Conservation (phyloP, 92 coral and sea anemone species). For the Phymanthus crucifer region DNA sequence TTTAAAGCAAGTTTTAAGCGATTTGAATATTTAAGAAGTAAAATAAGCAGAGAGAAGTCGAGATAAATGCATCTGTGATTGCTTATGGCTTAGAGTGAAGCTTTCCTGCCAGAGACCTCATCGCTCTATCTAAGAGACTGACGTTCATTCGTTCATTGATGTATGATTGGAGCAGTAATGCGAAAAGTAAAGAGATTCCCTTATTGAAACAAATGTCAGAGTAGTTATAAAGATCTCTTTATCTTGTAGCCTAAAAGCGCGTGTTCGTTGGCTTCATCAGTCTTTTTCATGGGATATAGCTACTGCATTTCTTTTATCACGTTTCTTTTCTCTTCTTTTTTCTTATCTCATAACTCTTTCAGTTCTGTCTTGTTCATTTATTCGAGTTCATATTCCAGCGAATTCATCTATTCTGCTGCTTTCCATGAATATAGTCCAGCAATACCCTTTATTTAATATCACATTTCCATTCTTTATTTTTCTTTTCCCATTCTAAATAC, state of each 20-base stretch:
- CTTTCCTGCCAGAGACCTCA: neutral
- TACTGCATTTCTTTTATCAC: neutral
- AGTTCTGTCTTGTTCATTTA: neutral
- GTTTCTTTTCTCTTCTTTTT: neutral
- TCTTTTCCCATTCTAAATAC: neutral
- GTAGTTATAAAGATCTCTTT: conserved; percentile 6
- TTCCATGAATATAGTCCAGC: too few relatives aligned
- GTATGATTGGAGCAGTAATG: neutral
- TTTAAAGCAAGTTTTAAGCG: conserved; percentile 6
- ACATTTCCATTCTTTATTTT: neutral
- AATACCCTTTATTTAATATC: too few relatives aligned
- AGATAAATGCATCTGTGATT: conserved; percentile 6
- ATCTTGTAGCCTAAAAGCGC: neutral
- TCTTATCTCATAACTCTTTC: neutral
- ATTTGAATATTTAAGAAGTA: conserved; percentile 6
- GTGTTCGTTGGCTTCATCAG: too few relatives aligned
- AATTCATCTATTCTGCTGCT: too few relatives aligned
- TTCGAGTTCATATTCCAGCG: too few relatives aligned
- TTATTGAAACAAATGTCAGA: neutral
- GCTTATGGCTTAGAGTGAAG: neutral
- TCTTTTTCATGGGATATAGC: too few relatives aligned
- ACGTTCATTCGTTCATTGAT: neutral
- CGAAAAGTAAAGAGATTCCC: conserved; percentile 3
- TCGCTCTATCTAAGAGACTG: neutral
- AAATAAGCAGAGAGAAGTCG: conserved; percentile 11